Conservation (phyloP, 2,113 vertebrate species). For the Gymnorhina tibicen region DNA sequence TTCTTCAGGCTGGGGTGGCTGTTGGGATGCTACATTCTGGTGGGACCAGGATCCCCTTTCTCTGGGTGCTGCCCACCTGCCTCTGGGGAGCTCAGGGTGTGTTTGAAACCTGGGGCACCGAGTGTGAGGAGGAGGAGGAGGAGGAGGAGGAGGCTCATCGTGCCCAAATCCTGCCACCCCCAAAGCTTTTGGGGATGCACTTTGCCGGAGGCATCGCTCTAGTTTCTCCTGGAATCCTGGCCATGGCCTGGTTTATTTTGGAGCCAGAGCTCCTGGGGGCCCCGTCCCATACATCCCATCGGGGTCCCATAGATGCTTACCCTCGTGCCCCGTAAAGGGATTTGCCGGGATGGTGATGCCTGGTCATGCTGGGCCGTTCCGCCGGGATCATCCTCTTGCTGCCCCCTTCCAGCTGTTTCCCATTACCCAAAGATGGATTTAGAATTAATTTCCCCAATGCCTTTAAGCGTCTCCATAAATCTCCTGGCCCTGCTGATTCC, state of each 20-base stretch:
- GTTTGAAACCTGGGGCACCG: neutral
- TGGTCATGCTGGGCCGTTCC: rapidly evolving
- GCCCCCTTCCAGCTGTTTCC: neutral
- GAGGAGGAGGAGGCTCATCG: neutral
- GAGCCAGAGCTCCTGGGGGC: neutral
- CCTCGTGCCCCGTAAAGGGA: rapidly evolving
- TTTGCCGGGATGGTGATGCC: rapidly evolving
- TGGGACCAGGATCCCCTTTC: neutral
- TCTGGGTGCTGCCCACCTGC: neutral
- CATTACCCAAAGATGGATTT: neutral
- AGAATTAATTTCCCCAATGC: neutral
- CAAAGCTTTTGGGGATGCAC: neutral
- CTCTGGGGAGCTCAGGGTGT: neutral
- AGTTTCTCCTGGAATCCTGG: neutral
- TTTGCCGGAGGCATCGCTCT: rapidly evolving
- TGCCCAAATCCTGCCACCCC: rapidly evolving
- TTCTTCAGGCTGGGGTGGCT: neutral
- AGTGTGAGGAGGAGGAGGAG: neutral
- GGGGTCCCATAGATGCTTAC: neutral
- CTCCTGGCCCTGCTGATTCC: rapidly evolving
- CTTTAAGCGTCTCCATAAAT: neutral
- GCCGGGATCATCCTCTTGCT: rapidly evolving
- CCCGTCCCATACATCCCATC: rapidly evolving
- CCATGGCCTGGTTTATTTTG: neutral
- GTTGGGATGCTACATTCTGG: neutral